Evolutionary conservation across 2,113 vertebrate genomes (phyloP), one percentile per base, ranked within the genome.

Genomic region (Anser cygnoides): DNA sequence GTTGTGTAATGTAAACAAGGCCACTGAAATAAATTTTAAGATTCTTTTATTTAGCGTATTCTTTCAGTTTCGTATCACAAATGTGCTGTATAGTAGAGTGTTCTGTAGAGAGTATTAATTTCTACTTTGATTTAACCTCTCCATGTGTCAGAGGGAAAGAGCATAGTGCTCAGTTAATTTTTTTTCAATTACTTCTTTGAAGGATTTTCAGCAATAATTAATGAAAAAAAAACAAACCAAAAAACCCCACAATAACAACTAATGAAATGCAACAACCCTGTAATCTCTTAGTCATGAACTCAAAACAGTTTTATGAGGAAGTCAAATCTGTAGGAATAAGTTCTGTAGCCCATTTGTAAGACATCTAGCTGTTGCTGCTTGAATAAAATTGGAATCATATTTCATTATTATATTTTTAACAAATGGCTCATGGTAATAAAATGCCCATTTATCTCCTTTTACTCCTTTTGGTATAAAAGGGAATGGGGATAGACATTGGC

Each of bases 351-450:
- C 49, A 57, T 70, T 86, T 33, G 3, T 91, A 87, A 87, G 41
- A 68, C 31, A 52, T 68, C 16, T 35, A 58, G 25, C 13, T 43
- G 58, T 29, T 90, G 90, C 35, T 77, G 20, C 68, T 41, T 78
- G 55, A 70, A n/a, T 90, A 88, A 88, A 76, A 91, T 81, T 90
- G 59, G 68, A 92, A 94, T 26, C 68, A 50, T 86, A 66, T 37
- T 74, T 91, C 11, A 9, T 89, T 33, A 43, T n/a, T 70, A 18
- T 29, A 21, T 61, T 92, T 95, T 87, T 86, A 28, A 37, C n/a
- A 35, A 61, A 61, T 16, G 37, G 43, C n/a, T 39, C 29, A 59
- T 49, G 65, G 65, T 70, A 59, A 59, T 49, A 25, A 68, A 82
- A 59, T 20, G 41, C 66, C 59, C 13, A 10, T 14, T 58, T 70